Conservation (phyloP, 2,888 invertebrate species). For the Lycocerus yunnanus region DNA sequence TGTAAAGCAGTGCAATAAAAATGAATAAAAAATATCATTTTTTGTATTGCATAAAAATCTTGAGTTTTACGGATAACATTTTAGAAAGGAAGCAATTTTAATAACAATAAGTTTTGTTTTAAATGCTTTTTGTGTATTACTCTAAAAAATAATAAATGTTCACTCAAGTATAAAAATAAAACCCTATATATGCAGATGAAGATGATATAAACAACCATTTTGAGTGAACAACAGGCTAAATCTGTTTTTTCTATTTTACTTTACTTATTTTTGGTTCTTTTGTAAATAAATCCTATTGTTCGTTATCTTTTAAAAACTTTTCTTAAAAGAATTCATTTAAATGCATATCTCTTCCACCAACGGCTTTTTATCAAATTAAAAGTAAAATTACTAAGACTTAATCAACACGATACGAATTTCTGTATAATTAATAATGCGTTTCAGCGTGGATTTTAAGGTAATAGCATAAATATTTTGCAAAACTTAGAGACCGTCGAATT, state of each 20-base stretch:
- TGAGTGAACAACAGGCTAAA: slow-evolving; percentile 13
- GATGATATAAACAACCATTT: slow-evolving; percentile 21
- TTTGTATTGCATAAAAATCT: slow-evolving; percentile 17
- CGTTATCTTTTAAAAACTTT: slow-evolving; percentile 13
- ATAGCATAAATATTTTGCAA: not conserved
- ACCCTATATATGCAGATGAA: slow-evolving; percentile 24
- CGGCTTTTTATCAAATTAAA: slow-evolving; percentile 9
- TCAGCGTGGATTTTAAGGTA: not conserved
- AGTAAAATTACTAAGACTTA: not conserved
- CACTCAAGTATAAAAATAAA: slow-evolving; percentile 16
- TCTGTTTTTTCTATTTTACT: slow-evolving; percentile 12
- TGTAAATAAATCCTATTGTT: slow-evolving; percentile 22
- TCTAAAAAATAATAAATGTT: slow-evolving; percentile 18
- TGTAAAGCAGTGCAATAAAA: slow-evolving; percentile 20
- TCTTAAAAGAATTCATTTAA: slow-evolving; percentile 12
- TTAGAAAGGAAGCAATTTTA: slow-evolving; percentile 12
- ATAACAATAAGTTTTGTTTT: slow-evolving; percentile 17
- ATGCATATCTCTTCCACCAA: slow-evolving; percentile 16
- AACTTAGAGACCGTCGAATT: not conserved
- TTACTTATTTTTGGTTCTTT: slow-evolving; percentile 16
- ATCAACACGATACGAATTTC: not conserved
- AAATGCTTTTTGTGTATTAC: slow-evolving; percentile 7
- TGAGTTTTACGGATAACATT: slow-evolving; percentile 17
- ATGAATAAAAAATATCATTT: slow-evolving; percentile 21
- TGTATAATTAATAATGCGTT: not conserved